phyloP scores from a whole-genome alignment of 2,113 vertebrate species.

The Cnemophilus loriae region DNA sequence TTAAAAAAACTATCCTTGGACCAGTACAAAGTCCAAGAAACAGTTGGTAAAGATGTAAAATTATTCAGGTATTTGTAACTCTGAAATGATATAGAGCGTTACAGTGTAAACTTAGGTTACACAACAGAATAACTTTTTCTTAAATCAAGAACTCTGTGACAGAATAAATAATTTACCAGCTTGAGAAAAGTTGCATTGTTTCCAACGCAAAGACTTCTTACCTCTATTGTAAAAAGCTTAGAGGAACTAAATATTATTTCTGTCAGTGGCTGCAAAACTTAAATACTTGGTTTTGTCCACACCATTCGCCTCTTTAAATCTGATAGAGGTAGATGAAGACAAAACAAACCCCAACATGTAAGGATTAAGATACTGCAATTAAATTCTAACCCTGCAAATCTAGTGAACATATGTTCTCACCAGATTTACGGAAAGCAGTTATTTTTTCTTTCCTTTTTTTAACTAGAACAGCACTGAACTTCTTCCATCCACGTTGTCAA shows the following conservation, averaged over 20 bases:
- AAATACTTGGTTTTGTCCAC: neutral
- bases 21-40: neutral
- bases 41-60: neutral
- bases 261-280: neutral
- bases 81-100: neutral
- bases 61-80: neutral
- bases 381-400: neutral
- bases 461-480: constrained; percentile 1
- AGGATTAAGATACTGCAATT: constrained; percentile 23
- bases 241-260: neutral
- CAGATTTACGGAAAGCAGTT: constrained; percentile 2
- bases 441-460: constrained; percentile 3
- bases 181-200: neutral
- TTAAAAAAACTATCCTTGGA: neutral
- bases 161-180: constrained; percentile 22
- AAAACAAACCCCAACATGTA: neutral
- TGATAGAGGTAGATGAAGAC: constrained; percentile 29
- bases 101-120: neutral
- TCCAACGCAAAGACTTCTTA: neutral
- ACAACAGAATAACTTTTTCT: neutral
- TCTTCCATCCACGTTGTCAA: neutral
- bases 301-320: neutral
- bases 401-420: neutral
- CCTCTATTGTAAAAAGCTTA: neutral
- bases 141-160: neutral